phyloP scores from a whole-genome alignment of 2,888 invertebrate species.

The Lathronympha strigana region DNA sequence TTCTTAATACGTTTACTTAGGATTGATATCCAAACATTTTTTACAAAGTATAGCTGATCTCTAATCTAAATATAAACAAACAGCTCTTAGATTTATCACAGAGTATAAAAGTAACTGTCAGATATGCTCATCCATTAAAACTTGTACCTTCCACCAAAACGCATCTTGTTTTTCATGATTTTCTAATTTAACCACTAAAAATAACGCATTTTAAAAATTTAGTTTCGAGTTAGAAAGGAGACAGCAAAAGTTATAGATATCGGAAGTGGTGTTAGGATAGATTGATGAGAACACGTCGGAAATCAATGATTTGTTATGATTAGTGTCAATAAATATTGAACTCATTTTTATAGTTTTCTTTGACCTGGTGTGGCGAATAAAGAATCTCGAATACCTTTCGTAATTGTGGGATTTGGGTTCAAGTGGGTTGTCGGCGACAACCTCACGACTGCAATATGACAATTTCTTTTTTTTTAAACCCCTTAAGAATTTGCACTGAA shows the following conservation, averaged over 20 bases:
- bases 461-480: too few species aligned
- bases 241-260: not conserved
- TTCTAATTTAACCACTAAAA: not conserved
- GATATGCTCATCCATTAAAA: slow-evolving; percentile 33
- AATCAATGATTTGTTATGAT: slow-evolving; percentile 50
- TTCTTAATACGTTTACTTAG: slow-evolving; percentile 5
- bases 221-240: slow-evolving; percentile 1
- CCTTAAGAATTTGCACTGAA: too few species aligned
- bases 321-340: slow-evolving; percentile 38
- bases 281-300: slow-evolving; percentile 40
- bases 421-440: too few species aligned
- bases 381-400: too few species aligned
- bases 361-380: too few species aligned
- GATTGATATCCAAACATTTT: not conserved
- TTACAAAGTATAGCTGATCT: not conserved
- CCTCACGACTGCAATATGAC: too few species aligned
- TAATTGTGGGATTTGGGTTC: too few species aligned
- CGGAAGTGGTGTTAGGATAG: slow-evolving; percentile 25
- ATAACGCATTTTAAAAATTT: not conserved
- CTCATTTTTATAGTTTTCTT: too few species aligned
- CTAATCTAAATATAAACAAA: slow-evolving; percentile 35
- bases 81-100: slow-evolving; percentile 35
- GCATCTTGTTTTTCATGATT: not conserved
- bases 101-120: slow-evolving; percentile 27
- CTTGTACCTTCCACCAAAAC: not conserved